Base-by-base conservation (phyloP, 35 echinoderm and acorn worm species). In the Lytechinus pictus region DNA sequence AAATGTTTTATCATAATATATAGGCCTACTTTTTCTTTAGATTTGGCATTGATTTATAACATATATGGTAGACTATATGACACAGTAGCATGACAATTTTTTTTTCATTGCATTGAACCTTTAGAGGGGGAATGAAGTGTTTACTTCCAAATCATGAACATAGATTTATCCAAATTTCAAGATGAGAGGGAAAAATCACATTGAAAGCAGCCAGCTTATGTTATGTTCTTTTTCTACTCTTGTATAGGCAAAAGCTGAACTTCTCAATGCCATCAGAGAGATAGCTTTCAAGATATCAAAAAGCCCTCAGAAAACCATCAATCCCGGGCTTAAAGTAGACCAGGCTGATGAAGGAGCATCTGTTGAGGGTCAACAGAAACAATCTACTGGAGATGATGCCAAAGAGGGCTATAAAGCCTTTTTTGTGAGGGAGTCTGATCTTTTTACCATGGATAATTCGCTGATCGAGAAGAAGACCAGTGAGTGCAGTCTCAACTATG, bases 261-360 rank as follows among this genome's bases (percentile, higher is more conserved):
- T 95, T 16, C 94, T 95, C 3, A 86, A 95, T 29, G 94, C 54
- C 33, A 95, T 95, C 24, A 95, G 86, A 87, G 61, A 95, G 86
- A 87, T 95, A 21, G 94, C 94, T 27, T 95, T 53, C 71, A 87
- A 87, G 21, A 27, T 27, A 24, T 71, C 94, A 95, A 14, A 51
- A 14, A 66, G 57, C 9, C 12, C 27, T 4, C 9, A 21, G 14
- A 94, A 66, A 21, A 5, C 91, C 54, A 44, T n/a, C 56, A 0
- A 58, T 66, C 93, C 52, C 52, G 57, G 28, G 52, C 27, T 29
- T 27, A 57, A 79, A 79, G 66, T 3, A 79, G 66, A 79, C 66
- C 19, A 79, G 66, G 66, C 66, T 79, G 21, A 7, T 27, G n/a
- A 6, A 27, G 19, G 8, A 7, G 2, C 19, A 79, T 24, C 66